Evolutionary conservation across 2,888 invertebrate species (phyloP).

Genomic region (Schizaphis graminum): DNA sequence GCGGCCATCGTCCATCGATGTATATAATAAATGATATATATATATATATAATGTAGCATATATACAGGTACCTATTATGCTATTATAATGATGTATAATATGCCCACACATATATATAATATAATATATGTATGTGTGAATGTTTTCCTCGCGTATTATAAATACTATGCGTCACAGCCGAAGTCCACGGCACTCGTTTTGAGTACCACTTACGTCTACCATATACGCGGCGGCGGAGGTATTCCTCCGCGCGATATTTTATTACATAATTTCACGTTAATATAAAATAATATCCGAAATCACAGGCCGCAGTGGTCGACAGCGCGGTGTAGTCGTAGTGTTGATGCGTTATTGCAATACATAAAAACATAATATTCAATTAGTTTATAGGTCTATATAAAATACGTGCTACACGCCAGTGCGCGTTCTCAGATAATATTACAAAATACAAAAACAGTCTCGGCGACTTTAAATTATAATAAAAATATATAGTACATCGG

Average conservation of each 20-base stretch:
- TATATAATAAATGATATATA: neutral
- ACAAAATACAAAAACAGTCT: neutral
- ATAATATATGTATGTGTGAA: neutral
- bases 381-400: neutral
- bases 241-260: neutral
- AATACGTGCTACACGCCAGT: neutral
- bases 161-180: slow-evolving; percentile 10
- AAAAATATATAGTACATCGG: neutral
- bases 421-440: neutral
- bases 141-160: neutral
- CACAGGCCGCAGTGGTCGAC: neutral
- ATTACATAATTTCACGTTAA: neutral
- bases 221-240: neutral
- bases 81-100: neutral
- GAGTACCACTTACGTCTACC: slow-evolving; percentile 15
- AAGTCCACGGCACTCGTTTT: slow-evolving; percentile 4
- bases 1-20: neutral
- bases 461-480: neutral
- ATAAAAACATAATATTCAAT: too few relatives aligned
- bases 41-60: neutral
- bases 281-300: neutral
- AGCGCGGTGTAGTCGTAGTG: neutral
- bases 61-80: neutral
- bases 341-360: neutral
- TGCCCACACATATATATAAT: neutral